Evolutionary conservation across 2,113 vertebrate genomes (phyloP), one percentile per base, ranked within the genome.

Genomic region (Anser cygnoides): DNA sequence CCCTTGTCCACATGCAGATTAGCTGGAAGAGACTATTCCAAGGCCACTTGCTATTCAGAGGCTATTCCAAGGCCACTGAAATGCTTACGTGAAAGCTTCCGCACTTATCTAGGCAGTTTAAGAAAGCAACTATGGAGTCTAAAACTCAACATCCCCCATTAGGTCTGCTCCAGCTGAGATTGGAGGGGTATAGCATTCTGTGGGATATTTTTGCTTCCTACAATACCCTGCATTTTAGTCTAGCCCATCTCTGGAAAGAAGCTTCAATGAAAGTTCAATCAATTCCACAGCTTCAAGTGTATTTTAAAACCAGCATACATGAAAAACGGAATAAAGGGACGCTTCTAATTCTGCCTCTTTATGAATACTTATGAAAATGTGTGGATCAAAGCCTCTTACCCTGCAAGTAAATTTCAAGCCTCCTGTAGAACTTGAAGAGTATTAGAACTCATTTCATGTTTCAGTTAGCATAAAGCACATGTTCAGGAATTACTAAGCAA

Each of bases 311-410:
- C 37, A 91, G 68, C 15, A 18, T 29, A 94, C 63, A 88, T 74
- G 31, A 96, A 94, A 95, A 90, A n/a, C 6, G 14, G 52, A 93
- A 90, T 62, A 96, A 93, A 94, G 91, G 71, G 61, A 62, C 88
- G 44, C 61, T 82, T 92, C 89, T 94, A 96, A 95, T 92, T 96
- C 90, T 77, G 29, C 78, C 73, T 85, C 81, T 82, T 94, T 93
- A 96, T 95, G 77, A 96, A 97, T 93, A 95, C 86, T 96, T 96
- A 95, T 82, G 83, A 95, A 96, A 96, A 97, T 89, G 90, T n/a
- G n/a, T 1, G 16, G 83, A 96, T 95, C 95, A 95, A 96, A 96
- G 94, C 62, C 29, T 83, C 62, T 92, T 97, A 55, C 65, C 80
- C 85, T 76, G 73, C 79, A 93, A 97, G 63, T 85, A 91, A 81